Conservation (phyloP, 2,113 vertebrate species). For the Piaya cayana region DNA sequence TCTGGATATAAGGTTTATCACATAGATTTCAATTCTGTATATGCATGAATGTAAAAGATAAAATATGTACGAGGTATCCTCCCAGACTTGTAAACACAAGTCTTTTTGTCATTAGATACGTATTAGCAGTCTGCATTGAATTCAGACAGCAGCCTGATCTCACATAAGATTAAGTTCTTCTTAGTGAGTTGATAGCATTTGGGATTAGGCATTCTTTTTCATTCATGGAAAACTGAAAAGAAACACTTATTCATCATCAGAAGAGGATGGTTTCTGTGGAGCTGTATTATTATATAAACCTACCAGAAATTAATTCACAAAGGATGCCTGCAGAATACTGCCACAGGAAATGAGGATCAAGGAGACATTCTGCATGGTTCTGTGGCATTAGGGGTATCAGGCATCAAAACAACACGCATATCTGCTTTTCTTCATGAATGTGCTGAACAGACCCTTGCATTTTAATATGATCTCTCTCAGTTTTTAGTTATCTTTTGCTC, state of each 20-base stretch:
- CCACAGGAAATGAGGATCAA: slow-evolving; percentile 10
- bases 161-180: slow-evolving; percentile 19
- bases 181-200: slow-evolving; percentile 22
- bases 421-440: neutral
- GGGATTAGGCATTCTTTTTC: slow-evolving; percentile 32
- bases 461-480: neutral
- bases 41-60: neutral
- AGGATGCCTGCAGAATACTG: slow-evolving; percentile 30
- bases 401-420: neutral
- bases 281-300: slow-evolving; percentile 61
- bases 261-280: slow-evolving; percentile 6
- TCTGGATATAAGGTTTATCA: neutral
- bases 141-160: neutral
- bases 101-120: slow-evolving; percentile 15
- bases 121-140: neutral
- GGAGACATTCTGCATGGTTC: neutral
- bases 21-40: neutral
- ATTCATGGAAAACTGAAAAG: slow-evolving; percentile 40
- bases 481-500: slow-evolving; percentile 17
- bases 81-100: neutral
- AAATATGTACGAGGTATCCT: neutral
- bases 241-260: slow-evolving; percentile 29
- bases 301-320: slow-evolving; percentile 57
- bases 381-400: neutral
- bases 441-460: neutral